Percentiles rank a stretch among this genome's conserved stretches.
Conservation (phyloP, 2,797 vertebrate species). For the Melanotaenia boesemani region DNA sequence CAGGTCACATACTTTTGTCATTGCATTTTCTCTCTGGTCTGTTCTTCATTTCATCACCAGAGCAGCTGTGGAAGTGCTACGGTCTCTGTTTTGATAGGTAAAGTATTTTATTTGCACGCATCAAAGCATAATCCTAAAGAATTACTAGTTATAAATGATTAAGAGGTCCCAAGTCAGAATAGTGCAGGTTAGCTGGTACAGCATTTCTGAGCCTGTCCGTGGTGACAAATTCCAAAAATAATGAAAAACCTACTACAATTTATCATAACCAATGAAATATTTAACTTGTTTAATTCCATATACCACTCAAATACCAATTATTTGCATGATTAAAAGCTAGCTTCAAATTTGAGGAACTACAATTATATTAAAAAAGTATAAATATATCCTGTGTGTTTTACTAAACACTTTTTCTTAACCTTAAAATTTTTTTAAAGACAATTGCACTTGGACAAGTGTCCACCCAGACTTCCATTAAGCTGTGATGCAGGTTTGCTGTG, state of each 20-base stretch:
- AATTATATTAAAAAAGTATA: neutral
- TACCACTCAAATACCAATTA: neutral
- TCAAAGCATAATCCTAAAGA: neutral
- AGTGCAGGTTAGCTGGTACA: neutral
- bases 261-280: neutral
- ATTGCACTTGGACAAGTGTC: neutral
- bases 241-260: neutral
- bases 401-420: neutral
- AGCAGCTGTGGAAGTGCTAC: constrained; percentile 22
- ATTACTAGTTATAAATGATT: constrained; percentile 4
- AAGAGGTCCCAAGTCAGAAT: constrained; percentile 1
- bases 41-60: constrained; percentile 48
- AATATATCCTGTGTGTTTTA: neutral
- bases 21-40: constrained; percentile 33
- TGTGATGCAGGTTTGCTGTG: neutral
- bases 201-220: neutral
- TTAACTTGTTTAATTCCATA: neutral
- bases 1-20: constrained; percentile 51
- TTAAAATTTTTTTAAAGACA: neutral
- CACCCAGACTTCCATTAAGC: neutral
- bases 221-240: neutral
- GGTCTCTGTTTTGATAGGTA: constrained; percentile 20
- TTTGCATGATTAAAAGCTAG: no score
- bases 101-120: constrained; percentile 3
- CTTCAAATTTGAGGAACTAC: neutral